These are phyloP conservation scores for Pseudoatta argentina DNA, from an alignment of 1,140 invertebrate genomes.

Conservation along the genomic window DNA sequence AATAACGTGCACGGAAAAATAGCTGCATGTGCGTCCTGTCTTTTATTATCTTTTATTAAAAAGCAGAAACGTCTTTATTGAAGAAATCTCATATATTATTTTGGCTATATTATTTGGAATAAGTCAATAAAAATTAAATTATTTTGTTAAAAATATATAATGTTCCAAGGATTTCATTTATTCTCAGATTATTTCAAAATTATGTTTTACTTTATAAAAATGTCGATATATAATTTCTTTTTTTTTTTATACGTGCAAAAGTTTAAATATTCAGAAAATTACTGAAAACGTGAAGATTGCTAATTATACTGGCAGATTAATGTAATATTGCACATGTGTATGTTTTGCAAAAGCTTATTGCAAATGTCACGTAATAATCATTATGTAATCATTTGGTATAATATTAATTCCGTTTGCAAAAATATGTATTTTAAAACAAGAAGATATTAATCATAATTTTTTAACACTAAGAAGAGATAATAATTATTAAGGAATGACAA, in stretches of 20 bases:
- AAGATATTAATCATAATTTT: background rate
- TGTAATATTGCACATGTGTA: conserved; percentile 43
- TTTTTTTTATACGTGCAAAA: background rate
- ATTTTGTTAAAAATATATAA: background rate
- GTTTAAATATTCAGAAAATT: conserved; percentile 21
- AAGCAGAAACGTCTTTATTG: background rate
- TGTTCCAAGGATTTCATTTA: background rate
- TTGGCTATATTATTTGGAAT: background rate
- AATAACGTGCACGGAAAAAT: background rate
- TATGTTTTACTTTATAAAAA: background rate
- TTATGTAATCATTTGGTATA: conserved; percentile 56
- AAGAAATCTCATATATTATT: background rate
- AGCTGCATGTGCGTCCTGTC: background rate
- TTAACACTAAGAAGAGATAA: background rate
- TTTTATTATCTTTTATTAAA: conserved; percentile 23
- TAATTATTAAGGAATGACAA: background rate
- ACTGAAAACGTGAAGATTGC: conserved; percentile 21
- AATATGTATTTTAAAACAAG: background rate
- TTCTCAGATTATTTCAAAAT: background rate
- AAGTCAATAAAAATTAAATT: conserved; percentile 9
- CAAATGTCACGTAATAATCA: background rate
- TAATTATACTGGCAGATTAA: conserved; percentile 68
- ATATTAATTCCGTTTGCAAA: conserved; percentile 65
- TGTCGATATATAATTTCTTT: background rate
- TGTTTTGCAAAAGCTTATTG: conserved; percentile 49